phyloP scores from a whole-genome alignment of 2,113 vertebrate species.

The Suncus etruscus region DNA sequence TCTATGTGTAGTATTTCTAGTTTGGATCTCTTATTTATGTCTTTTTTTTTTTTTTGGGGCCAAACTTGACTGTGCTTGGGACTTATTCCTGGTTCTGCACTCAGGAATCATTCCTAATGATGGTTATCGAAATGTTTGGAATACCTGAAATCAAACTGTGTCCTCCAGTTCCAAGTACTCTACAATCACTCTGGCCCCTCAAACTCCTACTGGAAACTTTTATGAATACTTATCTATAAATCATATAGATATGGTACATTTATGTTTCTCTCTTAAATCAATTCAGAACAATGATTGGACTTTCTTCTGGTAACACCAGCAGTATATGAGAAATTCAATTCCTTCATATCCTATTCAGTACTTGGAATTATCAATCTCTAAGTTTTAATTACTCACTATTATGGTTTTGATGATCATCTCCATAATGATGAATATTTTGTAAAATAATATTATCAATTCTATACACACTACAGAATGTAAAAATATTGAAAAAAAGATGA shows the following conservation, averaged over 20 bases:
- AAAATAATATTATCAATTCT: no score
- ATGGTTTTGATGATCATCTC: not conserved
- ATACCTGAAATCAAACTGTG: no score
- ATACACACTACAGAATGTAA: no score
- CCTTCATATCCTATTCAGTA: not conserved
- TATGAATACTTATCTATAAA: not conserved
- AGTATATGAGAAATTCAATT: not conserved
- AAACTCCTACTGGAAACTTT: no score
- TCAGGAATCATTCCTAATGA: no score
- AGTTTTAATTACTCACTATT: conserved; percentile 3
- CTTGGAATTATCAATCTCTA: not conserved
- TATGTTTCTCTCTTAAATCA: not conserved
- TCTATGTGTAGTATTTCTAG: not conserved
- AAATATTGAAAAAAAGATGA: no score
- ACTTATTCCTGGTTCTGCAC: no score
- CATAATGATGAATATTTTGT: not conserved
- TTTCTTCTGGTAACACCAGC: not conserved
- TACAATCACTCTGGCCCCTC: no score
- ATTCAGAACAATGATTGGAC: not conserved
- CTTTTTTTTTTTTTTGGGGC: no score
- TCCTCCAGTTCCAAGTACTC: no score
- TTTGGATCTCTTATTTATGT: not conserved
- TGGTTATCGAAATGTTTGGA: no score
- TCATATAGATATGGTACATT: not conserved
- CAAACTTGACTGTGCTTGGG: no score